Conservation (phyloP, 2,113 vertebrate species). For the Dicentrarchus labrax region DNA sequence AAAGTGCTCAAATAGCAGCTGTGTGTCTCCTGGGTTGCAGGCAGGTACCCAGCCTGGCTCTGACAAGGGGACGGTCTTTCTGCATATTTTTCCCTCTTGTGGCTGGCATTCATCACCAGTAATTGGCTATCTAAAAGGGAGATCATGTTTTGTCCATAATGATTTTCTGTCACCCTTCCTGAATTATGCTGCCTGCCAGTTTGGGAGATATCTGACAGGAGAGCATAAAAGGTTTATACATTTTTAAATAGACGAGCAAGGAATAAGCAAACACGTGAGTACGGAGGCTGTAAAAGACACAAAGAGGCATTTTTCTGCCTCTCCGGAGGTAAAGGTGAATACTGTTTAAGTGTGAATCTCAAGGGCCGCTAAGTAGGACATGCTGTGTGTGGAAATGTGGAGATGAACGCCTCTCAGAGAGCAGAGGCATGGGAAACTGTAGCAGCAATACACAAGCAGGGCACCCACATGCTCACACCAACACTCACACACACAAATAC, state of each 20-base stretch:
- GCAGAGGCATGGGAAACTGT: constrained; percentile 52
- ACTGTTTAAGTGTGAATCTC: constrained; percentile 71
- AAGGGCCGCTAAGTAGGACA: constrained; percentile 72
- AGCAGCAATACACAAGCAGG: constrained; percentile 36
- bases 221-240: constrained; percentile 51
- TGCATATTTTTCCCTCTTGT: constrained; percentile 56
- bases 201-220: constrained; percentile 58
- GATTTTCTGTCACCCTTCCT: constrained; percentile 65
- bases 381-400: constrained; percentile 53
- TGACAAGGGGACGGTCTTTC: constrained; percentile 52
- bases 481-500: constrained; percentile 25
- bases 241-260: constrained; percentile 55
- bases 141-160: constrained; percentile 60
- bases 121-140: constrained; percentile 66
- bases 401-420: constrained; percentile 57
- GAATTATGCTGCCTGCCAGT: constrained; percentile 36
- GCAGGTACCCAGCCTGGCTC: constrained; percentile 26
- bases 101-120: constrained; percentile 63
- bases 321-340: constrained; percentile 74
- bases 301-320: constrained; percentile 32
- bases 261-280: constrained; percentile 16
- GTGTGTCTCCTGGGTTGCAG: constrained; percentile 38
- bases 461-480: constrained; percentile 14
- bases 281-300: constrained; percentile 21
- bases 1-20: constrained; percentile 33